phyloP scores from a whole-genome alignment of 2,888 invertebrate species.

The Epinotia demarniana region DNA sequence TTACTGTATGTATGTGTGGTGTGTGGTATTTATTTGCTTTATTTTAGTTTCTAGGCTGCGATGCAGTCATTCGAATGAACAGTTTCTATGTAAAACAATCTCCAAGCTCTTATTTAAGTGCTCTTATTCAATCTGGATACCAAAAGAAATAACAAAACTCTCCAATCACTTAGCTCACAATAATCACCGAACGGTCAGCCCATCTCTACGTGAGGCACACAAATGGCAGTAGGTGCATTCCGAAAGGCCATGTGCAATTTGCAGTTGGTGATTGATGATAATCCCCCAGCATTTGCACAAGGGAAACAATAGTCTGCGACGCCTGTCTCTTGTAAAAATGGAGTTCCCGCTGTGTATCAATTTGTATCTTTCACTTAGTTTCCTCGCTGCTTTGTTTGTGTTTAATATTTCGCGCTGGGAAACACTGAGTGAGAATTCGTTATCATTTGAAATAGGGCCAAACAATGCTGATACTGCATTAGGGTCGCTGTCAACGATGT shows the following conservation, averaged over 20 bases:
- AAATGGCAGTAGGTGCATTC: conserved; percentile 76
- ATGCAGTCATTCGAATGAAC: background rate
- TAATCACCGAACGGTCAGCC: conserved; percentile 14
- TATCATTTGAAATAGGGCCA: background rate
- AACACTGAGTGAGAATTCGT: conserved; percentile 2
- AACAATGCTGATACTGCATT: background rate
- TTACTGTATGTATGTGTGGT: too few relatives aligned
- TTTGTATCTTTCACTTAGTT: conserved; percentile 44
- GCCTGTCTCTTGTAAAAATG: conserved; percentile 49
- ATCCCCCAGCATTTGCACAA: conserved; percentile 70
- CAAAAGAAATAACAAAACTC: background rate
- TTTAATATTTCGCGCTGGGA: conserved; percentile 15
- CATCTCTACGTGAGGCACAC: conserved; percentile 55
- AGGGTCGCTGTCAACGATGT: background rate
- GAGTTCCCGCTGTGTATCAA: conserved; percentile 53
- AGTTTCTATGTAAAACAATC: too few relatives aligned
- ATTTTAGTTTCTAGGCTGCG: background rate
- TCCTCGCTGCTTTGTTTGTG: conserved; percentile 19
- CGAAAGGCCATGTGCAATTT: conserved; percentile 78
- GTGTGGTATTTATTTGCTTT: too few relatives aligned
- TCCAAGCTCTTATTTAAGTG: too few relatives aligned
- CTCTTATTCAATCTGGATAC: background rate
- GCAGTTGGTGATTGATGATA: conserved; percentile 81
- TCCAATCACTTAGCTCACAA: conserved; percentile 14
- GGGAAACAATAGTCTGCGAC: conserved; percentile 64